phyloP scores from a whole-genome alignment of 1,140 invertebrate species.

The Phenacoccus solenopsis region DNA sequence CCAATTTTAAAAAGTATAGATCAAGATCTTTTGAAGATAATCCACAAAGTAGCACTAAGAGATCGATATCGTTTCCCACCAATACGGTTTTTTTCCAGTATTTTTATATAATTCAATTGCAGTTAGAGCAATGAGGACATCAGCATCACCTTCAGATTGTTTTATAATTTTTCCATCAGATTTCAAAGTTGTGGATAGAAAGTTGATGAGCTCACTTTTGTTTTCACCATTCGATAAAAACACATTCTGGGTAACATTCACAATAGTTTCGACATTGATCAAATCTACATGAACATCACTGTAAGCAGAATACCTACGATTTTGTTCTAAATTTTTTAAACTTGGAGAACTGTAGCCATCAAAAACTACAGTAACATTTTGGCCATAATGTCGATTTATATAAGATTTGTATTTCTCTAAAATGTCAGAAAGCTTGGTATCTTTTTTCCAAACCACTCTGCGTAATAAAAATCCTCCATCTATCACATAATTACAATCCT shows the following conservation, averaged over 20 bases:
- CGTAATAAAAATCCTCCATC: conserved; percentile 28
- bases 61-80: neutral
- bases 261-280: no score
- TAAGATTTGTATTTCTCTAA: conserved; percentile 23
- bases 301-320: neutral
- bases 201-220: neutral
- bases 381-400: conserved; percentile 21
- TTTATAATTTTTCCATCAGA: no score
- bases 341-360: conserved; percentile 22
- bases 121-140: no score
- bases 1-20: no score
- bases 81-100: neutral
- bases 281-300: neutral
- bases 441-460: conserved; percentile 24
- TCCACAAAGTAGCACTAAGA: no score
- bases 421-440: conserved; percentile 22
- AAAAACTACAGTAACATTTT: conserved; percentile 24
- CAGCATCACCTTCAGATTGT: no score
- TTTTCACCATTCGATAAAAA: neutral
- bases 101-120: no score
- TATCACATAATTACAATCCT: conserved; percentile 17
- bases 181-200: neutral
- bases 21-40: no score
- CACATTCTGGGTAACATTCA: neutral
- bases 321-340: neutral